A percentile compares a stretch with the other conserved stretches of the same genome.
Conservation (phyloP, 2,888 invertebrate species). For the Plagodis pulveraria region DNA sequence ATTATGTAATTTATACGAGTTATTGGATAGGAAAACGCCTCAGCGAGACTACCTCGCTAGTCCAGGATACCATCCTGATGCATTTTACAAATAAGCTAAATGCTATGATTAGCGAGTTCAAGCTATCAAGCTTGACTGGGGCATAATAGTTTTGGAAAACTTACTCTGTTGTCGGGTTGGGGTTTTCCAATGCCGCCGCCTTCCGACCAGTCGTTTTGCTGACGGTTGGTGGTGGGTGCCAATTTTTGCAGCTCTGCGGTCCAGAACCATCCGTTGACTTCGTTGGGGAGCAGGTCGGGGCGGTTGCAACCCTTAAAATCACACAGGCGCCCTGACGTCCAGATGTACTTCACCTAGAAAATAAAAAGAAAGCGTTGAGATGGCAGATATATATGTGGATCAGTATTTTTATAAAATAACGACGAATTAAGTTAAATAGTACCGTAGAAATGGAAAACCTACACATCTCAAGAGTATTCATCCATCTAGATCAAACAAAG, state of each 20-base stretch:
- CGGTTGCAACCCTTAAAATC: constrained; percentile 96
- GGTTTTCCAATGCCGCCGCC: constrained; percentile 94
- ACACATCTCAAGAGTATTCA: too few relatives aligned
- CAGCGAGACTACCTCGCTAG: too few relatives aligned
- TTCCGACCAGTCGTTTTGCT: constrained; percentile 95
- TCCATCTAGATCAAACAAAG: too few relatives aligned
- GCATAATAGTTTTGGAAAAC: constrained; percentile 22
- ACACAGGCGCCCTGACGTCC: constrained; percentile 95
- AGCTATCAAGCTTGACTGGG: too few relatives aligned
- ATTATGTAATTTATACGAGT: too few relatives aligned
- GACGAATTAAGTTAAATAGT: too few relatives aligned
- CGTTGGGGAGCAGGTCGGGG: constrained; percentile 91
- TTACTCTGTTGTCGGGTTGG: constrained; percentile 93
- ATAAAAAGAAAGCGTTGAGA: constrained; percentile 16
- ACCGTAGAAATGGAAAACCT: too few relatives aligned
- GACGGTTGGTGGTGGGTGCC: constrained; percentile 92
- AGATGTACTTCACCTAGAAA: constrained; percentile 92
- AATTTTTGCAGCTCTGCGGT: constrained; percentile 94
- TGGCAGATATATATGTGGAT: constrained; percentile 1
- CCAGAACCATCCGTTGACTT: constrained; percentile 97
- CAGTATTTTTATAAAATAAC: neutral
- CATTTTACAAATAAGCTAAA: too few relatives aligned
- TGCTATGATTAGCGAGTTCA: neutral
- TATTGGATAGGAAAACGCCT: too few relatives aligned
- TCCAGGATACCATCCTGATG: too few relatives aligned